A percentile compares a stretch with the other conserved stretches of the same genome.
These are phyloP conservation scores for Xylophagus ater DNA, from an alignment of 2,888 invertebrate genomes.

Conservation along the genomic window DNA sequence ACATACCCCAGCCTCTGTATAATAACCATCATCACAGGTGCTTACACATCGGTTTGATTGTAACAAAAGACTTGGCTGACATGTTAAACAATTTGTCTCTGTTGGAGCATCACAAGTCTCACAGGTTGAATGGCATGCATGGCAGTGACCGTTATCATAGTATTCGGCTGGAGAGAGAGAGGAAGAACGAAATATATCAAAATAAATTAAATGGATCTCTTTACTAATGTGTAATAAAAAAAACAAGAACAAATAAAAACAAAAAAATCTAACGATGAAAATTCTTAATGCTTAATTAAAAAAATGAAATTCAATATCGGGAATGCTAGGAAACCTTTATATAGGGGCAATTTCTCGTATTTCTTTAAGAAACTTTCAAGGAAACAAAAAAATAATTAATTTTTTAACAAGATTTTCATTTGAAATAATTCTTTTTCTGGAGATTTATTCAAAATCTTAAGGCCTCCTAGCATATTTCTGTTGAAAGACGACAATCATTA, in stretches of 20 bases:
- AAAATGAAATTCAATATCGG: no score
- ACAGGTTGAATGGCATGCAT: constrained; percentile 65
- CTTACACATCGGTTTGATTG: constrained; percentile 64
- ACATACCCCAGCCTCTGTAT: constrained; percentile 61
- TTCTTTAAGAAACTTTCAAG: no score
- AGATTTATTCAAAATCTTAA: no score
- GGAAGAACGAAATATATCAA: constrained; percentile 8
- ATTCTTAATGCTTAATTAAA: no score
- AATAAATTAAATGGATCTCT: constrained; percentile 8
- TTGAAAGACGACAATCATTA: no score
- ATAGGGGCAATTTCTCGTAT: no score
- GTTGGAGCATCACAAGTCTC: constrained; percentile 71
- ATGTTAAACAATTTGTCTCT: constrained; percentile 62
- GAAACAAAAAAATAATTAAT: no score
- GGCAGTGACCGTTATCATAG: constrained; percentile 58
- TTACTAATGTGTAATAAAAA: constrained; percentile 8
- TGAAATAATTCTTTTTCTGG: no score
- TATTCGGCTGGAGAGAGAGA: constrained; percentile 57
- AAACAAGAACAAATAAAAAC: not conserved
- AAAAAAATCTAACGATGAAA: no score
- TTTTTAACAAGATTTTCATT: no score
- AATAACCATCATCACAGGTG: constrained; percentile 64
- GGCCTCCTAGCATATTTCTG: no score
- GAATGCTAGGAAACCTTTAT: no score
- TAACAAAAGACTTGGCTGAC: constrained; percentile 58